Percentiles rank a stretch among this genome's conserved stretches.
Evolutionary conservation across 2,113 vertebrate species (phyloP).

Genomic region (Hyperoodon ampullatus): DNA sequence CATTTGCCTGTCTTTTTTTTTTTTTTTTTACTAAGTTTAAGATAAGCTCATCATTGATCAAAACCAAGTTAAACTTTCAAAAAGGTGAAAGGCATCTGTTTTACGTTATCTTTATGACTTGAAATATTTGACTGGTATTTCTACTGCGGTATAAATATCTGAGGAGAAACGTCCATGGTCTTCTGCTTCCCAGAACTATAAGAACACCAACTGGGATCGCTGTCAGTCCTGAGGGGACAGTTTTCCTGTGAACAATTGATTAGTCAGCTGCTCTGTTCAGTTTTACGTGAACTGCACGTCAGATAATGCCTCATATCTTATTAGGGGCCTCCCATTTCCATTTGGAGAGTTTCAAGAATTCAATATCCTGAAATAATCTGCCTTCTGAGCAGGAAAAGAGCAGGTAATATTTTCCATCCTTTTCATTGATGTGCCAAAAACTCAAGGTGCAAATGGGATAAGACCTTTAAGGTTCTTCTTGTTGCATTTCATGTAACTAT

Average conservation of each 20-base stretch:
- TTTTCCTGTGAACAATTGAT: slow-evolving; percentile 75
- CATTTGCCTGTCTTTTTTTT: neutral
- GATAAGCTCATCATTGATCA: slow-evolving; percentile 58
- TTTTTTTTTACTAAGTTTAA: slow-evolving; percentile 52
- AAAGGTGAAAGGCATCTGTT: slow-evolving; percentile 79
- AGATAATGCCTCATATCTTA: slow-evolving; percentile 20
- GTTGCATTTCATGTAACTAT: neutral
- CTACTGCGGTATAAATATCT: slow-evolving; percentile 71
- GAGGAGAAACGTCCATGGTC: neutral
- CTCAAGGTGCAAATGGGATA: slow-evolving; percentile 57
- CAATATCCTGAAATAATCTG: slow-evolving; percentile 1
- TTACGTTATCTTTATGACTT: slow-evolving; percentile 82
- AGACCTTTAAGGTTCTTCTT: neutral
- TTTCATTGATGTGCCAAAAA: slow-evolving; percentile 9
- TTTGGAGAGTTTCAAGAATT: slow-evolving; percentile 51
- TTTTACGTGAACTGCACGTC: neutral
- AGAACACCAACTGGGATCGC: slow-evolving; percentile 35
- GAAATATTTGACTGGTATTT: slow-evolving; percentile 75
- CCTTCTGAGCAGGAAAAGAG: slow-evolving; percentile 32
- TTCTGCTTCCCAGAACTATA: slow-evolving; percentile 69
- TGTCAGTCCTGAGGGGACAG: slow-evolving; percentile 63
- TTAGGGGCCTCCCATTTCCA: slow-evolving; percentile 16
- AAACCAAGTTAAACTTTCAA: slow-evolving; percentile 45
- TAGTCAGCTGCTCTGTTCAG: slow-evolving; percentile 61
- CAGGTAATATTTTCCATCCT: slow-evolving; percentile 55